phyloP scores from a whole-genome alignment of 2,888 invertebrate genomes.

The Drosophila mayaguana region DNA sequence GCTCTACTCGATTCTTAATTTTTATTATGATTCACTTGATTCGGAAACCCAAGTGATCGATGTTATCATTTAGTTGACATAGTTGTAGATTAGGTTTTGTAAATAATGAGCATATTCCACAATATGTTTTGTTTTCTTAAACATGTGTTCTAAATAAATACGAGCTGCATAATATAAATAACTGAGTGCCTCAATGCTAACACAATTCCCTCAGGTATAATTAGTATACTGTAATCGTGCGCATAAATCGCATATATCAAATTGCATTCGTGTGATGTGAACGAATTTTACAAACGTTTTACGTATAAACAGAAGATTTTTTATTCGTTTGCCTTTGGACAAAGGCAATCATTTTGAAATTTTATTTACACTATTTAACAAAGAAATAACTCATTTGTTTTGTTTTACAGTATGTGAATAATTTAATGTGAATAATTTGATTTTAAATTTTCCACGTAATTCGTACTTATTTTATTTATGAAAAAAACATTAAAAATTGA shows the following conservation, averaged over 20 bases:
- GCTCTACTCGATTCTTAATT: not conserved
- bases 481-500: too few relatives aligned
- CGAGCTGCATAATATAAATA: slow-evolving; percentile 27
- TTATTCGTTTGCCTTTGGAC: slow-evolving; percentile 15
- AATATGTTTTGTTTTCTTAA: slow-evolving; percentile 3
- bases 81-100: slow-evolving; percentile 16
- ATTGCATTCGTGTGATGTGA: not conserved
- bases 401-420: not conserved
- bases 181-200: slow-evolving; percentile 13
- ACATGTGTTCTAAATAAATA: slow-evolving; percentile 22
- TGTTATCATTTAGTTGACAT: slow-evolving; percentile 32
- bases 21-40: slow-evolving; percentile 31
- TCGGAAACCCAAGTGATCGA: slow-evolving; percentile 1
- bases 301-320: slow-evolving; percentile 6
- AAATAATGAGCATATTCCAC: not conserved
- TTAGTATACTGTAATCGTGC: slow-evolving; percentile 1
- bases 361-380: slow-evolving; percentile 26
- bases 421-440: not conserved
- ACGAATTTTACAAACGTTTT: slow-evolving; percentile 6
- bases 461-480: not conserved
- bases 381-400: slow-evolving; percentile 6
- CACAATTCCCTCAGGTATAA: slow-evolving; percentile 30
- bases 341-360: slow-evolving; percentile 8
- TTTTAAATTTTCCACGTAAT: not conserved
- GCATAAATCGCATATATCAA: slow-evolving; percentile 14